Evolutionary conservation across 2,797 vertebrate species (phyloP), one percentile per base, ranked within the genome.

Genomic region (Hylomyscus alleni): DNA sequence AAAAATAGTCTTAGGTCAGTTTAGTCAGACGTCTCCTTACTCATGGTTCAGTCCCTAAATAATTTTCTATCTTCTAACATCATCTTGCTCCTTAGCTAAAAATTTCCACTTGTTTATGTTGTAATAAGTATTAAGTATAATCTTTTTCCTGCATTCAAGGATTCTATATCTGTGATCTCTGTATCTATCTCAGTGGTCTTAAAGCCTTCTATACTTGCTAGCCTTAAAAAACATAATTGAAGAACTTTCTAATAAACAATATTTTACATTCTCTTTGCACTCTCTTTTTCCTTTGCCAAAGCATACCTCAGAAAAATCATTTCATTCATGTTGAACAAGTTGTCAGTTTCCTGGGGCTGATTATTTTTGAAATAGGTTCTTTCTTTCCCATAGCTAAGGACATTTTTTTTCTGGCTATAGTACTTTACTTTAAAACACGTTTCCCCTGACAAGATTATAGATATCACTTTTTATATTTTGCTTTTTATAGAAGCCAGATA

Each of bases 251-350:
- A 40, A 58, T 78, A 54, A 58, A 50, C 2, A 80, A 37, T 93
- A 72, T 82, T 93, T 85, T 89, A 17, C n/a, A 11, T 50, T 87
- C 19, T 29, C 72, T 95, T 94, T 96, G 26, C n/a, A 82, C 85
- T 95, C 20, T 72, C 6, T 65, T 93, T 93, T 93, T 37, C 4
- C 75, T 89, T 95, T 85, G 78, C 73, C 58, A 89, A 56, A 81
- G 1, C 69, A 84, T 67, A 44, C 76, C 65, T 95, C 67, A 91
- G 24, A 90, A 78, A 82, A 81, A 89, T 78, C 37, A 34, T 90
- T 77, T 93, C 58, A 52, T 77, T 92, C 26, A 17, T 89, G 26
- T 12, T 65, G 3, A 54, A 73, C 31, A 52, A 65, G 40, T 19
- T 89, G 7, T 91, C 86, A 81, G 40, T 91, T 90, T 91, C 52